Base-by-base conservation (phyloP, 2,888 invertebrate species). In the Elmis aenea region DNA sequence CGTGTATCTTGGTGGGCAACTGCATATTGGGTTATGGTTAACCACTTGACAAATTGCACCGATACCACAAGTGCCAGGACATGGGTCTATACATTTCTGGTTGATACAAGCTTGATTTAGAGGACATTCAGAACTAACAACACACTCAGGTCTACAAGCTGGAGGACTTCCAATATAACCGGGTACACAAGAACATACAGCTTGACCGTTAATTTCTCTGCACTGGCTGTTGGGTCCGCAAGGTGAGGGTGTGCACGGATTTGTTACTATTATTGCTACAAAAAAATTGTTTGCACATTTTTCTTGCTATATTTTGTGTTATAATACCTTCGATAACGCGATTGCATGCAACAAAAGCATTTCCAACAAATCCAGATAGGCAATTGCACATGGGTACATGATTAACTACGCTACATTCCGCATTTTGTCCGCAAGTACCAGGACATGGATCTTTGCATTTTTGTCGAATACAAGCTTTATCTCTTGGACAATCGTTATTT, bases 11-110 rank as follows among this genome's bases (percentile, higher is more conserved):
- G 76, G 71, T 37, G 83, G 76, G 59, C 91, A 91, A 58, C 82
- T 86, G 67, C 91, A 91, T 54, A 89, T 84, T 18, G 90, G 88
- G 62, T 86, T 86, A 59, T 91, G 90, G 52, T 88, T 87, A 32
- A 87, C 79, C 28, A 87, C 86, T 68, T 83, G 81, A 61, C 52
- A 20, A 42, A 72, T 70, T 2, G 83, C 79, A 54, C 76, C 75
- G 11, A 73, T 68, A 13, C 74, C 74, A 51, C 75, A 75, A 10
- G 67, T 63, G 35, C 65, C 71, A 21, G 70, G 70, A 45, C 76
- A 77, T 1, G 75, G 75, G 53, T 76, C 73, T 14, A 65, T 61
- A 56, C 77, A 77, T 55, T 72, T 74, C 52, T 71, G 71, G 50
- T 70, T 69, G 5, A 67, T 59, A 46, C 75, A 75, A 25, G 72